Evolutionary conservation across 2,888 invertebrate species (phyloP).

Genomic region (Gisinianus flammeolus): DNA sequence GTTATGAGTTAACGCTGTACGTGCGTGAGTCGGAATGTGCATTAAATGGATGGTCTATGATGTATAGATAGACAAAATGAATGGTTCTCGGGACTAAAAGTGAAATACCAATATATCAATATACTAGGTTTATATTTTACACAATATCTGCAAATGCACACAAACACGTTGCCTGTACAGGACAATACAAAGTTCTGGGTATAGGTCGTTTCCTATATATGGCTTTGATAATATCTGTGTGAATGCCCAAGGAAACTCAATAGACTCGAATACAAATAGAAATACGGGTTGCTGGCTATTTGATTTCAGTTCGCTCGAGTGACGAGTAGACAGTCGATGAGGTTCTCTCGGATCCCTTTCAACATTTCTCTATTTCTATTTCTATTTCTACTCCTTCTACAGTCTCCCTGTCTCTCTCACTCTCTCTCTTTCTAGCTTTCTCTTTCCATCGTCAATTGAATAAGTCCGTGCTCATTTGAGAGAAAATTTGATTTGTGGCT

Average conservation of each 20-base stretch:
- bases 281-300: slow-evolving; percentile 21
- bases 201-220: too few relatives aligned
- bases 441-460: slow-evolving; percentile 9
- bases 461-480: slow-evolving; percentile 29
- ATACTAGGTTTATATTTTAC: too few relatives aligned
- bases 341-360: slow-evolving; percentile 1
- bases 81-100: neutral
- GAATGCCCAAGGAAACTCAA: too few relatives aligned
- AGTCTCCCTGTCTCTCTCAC: neutral
- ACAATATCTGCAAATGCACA: too few relatives aligned
- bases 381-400: neutral
- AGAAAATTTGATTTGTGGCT: slow-evolving; percentile 30
- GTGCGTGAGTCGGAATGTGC: too few relatives aligned
- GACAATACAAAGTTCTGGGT: too few relatives aligned
- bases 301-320: slow-evolving; percentile 24
- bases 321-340: slow-evolving; percentile 10
- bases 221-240: too few relatives aligned
- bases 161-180: too few relatives aligned
- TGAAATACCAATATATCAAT: too few relatives aligned
- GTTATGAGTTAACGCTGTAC: too few relatives aligned
- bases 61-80: neutral
- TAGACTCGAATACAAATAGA: neutral
- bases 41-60: neutral
- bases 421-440: neutral
- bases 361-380: neutral